Evolutionary conservation across 2,888 invertebrate species (phyloP), one percentile per base, ranked within the genome.

Genomic region (Drosophila rubida): DNA sequence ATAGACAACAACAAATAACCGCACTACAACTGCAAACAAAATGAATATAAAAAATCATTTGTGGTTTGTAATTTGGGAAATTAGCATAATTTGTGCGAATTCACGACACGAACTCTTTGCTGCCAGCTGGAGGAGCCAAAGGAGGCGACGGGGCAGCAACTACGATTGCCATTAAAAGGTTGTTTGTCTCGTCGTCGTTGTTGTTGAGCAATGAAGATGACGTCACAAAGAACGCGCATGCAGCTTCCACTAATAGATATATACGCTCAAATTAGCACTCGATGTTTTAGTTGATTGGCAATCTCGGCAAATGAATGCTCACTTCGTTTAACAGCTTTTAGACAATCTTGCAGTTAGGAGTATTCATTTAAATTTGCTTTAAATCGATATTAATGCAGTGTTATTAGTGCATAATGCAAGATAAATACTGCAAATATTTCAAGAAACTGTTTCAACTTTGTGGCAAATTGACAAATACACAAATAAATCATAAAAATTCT

Each of bases 81-180:
- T 88, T 85, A 88, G 84, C 84, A 85, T 87, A 85, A 88, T 88
- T 85, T 88, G 84, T 88, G 84, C 88, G 86, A 83, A 85, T 88
- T 85, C 84, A 85, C 68, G 84, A 78, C 87, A 83, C 79, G 88
- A 87, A 66, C 77, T 68, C 73, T 22, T 73, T 30, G 57, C 59
- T 41, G 14, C 32, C 44, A 42, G 61, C 62, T 50, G 8, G 14
- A 30, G 13, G 6, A 41, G 9, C 9, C 3, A 19, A 13, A 41
- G 27, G 27, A 41, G 16, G 27, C 8, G n/a, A 11, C 4, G 23
- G 13, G 13, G 59, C 35, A 50, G 19, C 30, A 65, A 48, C 45
- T 30, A 59, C 59, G 59, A 50, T 54, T 45, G 65, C 63, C 69
- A 83, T 74, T 66, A 66, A 66, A 63, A 46, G 46, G 41, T 48